Conservation (phyloP, 2,113 vertebrate species). For the Cottus gobio region DNA sequence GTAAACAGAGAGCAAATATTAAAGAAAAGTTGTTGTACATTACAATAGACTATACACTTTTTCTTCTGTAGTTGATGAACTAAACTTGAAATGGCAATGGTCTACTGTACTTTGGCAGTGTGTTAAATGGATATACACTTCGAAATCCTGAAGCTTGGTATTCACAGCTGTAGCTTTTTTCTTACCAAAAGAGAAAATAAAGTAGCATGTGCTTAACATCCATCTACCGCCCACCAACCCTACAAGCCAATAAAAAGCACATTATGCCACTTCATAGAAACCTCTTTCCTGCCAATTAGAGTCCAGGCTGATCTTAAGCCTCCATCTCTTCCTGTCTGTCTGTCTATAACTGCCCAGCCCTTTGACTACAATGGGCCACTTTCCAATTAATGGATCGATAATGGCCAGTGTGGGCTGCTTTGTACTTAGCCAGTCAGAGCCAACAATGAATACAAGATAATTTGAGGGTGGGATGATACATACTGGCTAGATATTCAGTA, state of each 20-base stretch:
- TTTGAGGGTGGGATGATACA: constrained; percentile 47
- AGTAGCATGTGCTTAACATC: constrained; percentile 15
- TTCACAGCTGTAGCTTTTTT: not conserved
- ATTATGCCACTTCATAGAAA: constrained; percentile 72
- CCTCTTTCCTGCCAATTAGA: constrained; percentile 76
- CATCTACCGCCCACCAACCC: not conserved
- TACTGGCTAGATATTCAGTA: constrained; percentile 24
- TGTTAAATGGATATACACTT: constrained; percentile 1
- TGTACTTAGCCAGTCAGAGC: constrained; percentile 58
- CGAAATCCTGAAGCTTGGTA: not conserved
- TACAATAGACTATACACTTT: not conserved
- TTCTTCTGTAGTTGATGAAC: not conserved
- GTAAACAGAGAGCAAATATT: constrained; percentile 14
- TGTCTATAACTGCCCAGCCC: constrained; percentile 57
- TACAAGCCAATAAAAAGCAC: constrained; percentile 71
- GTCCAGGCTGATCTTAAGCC: constrained; percentile 68
- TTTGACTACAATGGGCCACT: constrained; percentile 69
- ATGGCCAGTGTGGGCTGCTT: constrained; percentile 55
- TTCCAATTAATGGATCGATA: constrained; percentile 78
- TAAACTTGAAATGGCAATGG: not conserved
- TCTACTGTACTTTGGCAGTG: not conserved
- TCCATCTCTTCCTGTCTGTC: constrained; percentile 75
- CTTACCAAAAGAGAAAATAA: not conserved
- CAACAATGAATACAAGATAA: constrained; percentile 64
- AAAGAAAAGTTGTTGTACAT: not conserved